phyloP scores from a whole-genome alignment of 1,140 invertebrate genomes.

The Lineus longissimus region DNA sequence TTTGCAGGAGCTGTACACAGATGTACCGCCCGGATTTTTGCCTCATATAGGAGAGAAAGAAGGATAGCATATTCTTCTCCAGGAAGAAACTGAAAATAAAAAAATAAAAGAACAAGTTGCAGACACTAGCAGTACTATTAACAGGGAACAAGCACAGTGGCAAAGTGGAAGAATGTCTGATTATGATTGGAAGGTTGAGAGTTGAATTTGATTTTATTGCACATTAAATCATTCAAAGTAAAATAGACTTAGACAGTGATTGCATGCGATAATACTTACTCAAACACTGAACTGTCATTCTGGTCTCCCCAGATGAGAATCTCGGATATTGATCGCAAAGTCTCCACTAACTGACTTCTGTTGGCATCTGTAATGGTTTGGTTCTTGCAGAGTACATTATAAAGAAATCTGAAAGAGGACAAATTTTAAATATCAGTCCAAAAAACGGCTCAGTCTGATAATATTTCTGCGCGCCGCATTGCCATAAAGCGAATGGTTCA shows the following conservation, averaged over 20 bases:
- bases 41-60: constrained; percentile 94
- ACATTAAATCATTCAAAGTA: no score
- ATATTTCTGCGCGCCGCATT: not conserved
- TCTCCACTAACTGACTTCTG: constrained; percentile 91
- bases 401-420: constrained; percentile 70
- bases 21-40: constrained; percentile 96
- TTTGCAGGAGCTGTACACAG: constrained; percentile 96
- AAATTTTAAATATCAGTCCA: constrained; percentile 8
- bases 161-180: no score
- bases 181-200: no score
- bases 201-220: no score
- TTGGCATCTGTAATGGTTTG: constrained; percentile 95
- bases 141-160: no score
- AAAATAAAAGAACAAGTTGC: constrained; percentile 11
- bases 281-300: constrained; percentile 98
- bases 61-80: constrained; percentile 99
- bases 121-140: no score
- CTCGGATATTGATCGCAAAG: constrained; percentile 93
- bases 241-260: no score
- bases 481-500: no score
- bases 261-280: constrained; percentile 68
- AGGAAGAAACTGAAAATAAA: constrained; percentile 84
- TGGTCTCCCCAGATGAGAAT: constrained; percentile 99
- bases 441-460: constrained; percentile 2
- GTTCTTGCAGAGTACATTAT: constrained; percentile 93